Conservation (phyloP, 1,140 invertebrate species). For the Drosophila nigrodunni region DNA sequence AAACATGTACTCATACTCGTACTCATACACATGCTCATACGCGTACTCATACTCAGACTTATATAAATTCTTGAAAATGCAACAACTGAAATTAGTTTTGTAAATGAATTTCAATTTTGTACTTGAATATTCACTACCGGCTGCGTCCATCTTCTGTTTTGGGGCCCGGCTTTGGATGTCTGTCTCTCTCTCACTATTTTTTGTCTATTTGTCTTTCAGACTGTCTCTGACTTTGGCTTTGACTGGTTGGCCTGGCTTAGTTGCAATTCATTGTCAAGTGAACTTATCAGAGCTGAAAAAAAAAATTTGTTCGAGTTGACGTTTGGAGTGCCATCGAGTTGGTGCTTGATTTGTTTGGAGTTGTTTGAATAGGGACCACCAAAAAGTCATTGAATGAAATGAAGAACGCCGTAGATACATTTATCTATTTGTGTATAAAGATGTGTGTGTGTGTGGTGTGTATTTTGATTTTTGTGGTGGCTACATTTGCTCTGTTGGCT, state of each 20-base stretch:
- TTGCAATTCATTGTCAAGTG: conserved; percentile 83
- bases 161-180: conserved; percentile 22
- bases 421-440: conserved; percentile 33
- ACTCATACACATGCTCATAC: conserved; percentile 17
- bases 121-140: conserved; percentile 75
- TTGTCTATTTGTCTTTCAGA: neutral
- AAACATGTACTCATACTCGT: conserved; percentile 8
- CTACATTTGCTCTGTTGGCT: conserved; percentile 53
- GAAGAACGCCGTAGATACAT: conserved; percentile 76
- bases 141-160: conserved; percentile 52
- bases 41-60: conserved; percentile 32
- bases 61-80: conserved; percentile 62
- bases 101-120: conserved; percentile 79
- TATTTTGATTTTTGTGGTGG: conserved; percentile 36
- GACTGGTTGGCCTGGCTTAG: conserved; percentile 69
- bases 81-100: conserved; percentile 83
- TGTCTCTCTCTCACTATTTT: conserved; percentile 1
- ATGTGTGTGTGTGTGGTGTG: conserved; percentile 13
- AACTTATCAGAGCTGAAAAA: conserved; percentile 64
- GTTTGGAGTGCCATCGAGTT: conserved; percentile 77
- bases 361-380: conserved; percentile 83
- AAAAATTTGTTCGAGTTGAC: conserved; percentile 77
- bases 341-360: conserved; percentile 81
- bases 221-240: conserved; percentile 28
- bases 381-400: conserved; percentile 83